Conservation (phyloP, 2,888 invertebrate genomes). For the Rhagonycha fulva region DNA sequence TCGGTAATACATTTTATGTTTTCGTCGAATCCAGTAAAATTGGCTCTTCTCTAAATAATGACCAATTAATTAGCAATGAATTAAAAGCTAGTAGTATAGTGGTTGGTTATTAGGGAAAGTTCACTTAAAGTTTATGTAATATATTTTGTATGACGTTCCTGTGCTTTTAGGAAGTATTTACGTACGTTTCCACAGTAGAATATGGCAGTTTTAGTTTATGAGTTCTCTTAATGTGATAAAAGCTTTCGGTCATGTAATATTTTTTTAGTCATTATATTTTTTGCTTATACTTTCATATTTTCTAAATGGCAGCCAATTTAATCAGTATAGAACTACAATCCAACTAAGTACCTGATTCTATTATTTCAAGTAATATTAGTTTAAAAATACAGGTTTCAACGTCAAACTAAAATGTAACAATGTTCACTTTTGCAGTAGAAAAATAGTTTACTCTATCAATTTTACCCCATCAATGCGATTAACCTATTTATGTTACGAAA, state of each 20-base stretch:
- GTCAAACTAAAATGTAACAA: not conserved
- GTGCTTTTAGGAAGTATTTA: not conserved
- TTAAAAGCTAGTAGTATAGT: not conserved
- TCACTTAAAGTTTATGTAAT: not conserved
- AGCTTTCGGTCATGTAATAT: conserved; percentile 43
- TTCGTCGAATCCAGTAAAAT: not conserved
- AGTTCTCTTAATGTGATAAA: conserved; percentile 13
- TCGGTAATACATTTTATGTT: too few relatives aligned
- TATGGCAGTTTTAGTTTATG: conserved; percentile 14
- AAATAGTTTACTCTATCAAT: not conserved
- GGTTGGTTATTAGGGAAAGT: not conserved
- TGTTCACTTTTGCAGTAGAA: not conserved
- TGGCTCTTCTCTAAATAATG: not conserved
- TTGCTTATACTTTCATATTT: conserved; percentile 38
- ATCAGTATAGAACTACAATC: not conserved
- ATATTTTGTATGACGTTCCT: not conserved
- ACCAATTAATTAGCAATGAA: not conserved
- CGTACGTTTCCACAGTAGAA: not conserved
- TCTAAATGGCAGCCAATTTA: conserved; percentile 15
- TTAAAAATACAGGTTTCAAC: not conserved
- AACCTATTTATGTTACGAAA: not conserved
- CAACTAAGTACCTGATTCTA: not conserved
- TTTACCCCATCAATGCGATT: not conserved
- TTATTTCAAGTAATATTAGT: not conserved
- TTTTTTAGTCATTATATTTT: conserved; percentile 48